Percentiles rank a stretch among this genome's conserved stretches.
phyloP scores from a whole-genome alignment of 2,113 vertebrate genomes.

The Etheostoma cragini region DNA sequence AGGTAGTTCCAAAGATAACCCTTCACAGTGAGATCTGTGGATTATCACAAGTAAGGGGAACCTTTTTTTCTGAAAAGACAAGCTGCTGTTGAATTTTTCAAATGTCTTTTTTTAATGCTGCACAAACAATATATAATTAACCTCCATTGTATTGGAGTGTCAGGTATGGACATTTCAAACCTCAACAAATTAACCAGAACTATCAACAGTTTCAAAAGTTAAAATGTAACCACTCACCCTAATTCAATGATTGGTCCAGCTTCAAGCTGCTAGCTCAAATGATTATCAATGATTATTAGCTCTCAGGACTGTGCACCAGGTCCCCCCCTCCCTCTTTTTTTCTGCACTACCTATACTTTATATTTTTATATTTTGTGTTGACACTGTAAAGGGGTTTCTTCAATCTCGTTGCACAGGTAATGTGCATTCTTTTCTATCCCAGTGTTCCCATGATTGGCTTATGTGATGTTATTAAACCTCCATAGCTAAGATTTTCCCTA shows the following conservation, averaged over 20 bases:
- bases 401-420: too few relatives aligned
- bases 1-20: background rate
- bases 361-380: too few relatives aligned
- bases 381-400: too few relatives aligned
- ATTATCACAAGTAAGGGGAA: background rate
- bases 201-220: background rate
- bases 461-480: background rate
- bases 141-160: background rate
- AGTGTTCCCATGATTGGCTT: too few relatives aligned
- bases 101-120: background rate
- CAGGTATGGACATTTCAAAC: slow-evolving; percentile 1
- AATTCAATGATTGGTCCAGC: background rate
- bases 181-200: slow-evolving; percentile 1
- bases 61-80: background rate
- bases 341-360: too few relatives aligned
- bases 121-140: background rate
- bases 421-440: too few relatives aligned
- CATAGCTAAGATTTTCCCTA: background rate
- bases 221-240: background rate
- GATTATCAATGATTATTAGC: background rate
- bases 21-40: background rate
- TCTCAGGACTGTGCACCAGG: too few relatives aligned
- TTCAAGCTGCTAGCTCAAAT: background rate
- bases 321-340: too few relatives aligned
- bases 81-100: background rate